Evolutionary conservation across 2,113 vertebrate species (phyloP).

Genomic region (Manacus vitellinus): DNA sequence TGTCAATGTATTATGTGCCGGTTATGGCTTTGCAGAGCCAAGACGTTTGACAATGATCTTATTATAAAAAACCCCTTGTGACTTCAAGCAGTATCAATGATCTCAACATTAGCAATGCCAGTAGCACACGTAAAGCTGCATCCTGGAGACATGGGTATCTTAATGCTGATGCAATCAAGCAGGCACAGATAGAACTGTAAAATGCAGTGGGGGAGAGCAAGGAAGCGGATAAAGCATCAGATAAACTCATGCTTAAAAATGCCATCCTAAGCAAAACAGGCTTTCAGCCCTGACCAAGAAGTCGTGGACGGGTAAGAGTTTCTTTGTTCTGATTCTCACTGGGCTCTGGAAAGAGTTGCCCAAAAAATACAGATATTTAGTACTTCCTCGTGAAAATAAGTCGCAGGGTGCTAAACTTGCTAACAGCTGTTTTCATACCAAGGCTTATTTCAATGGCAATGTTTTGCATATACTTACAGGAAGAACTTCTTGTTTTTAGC

Average conservation of each 20-base stretch:
- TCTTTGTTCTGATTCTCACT: not conserved
- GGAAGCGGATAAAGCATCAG: not conserved
- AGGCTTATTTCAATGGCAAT: not conserved
- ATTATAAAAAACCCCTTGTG: not conserved
- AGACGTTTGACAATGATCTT: not conserved
- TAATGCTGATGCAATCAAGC: slow-evolving; percentile 12
- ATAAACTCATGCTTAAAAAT: not conserved
- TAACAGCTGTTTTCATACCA: not conserved
- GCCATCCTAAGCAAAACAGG: not conserved
- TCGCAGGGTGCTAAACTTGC: not conserved
- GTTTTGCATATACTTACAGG: not conserved
- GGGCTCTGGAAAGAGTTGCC: not conserved
- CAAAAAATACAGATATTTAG: not conserved
- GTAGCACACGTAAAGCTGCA: not conserved
- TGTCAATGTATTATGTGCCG: not conserved
- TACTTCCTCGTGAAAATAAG: not conserved
- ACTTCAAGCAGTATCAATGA: not conserved
- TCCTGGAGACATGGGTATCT: not conserved
- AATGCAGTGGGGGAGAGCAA: not conserved
- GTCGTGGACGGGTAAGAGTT: not conserved
- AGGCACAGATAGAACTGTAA: not conserved
- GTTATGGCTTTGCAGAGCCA: not conserved
- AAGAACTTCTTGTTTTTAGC: not conserved
- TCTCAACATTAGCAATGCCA: not conserved
- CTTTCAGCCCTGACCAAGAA: not conserved